Base-by-base conservation (phyloP, 2,888 invertebrate species). In the Dione juno region DNA sequence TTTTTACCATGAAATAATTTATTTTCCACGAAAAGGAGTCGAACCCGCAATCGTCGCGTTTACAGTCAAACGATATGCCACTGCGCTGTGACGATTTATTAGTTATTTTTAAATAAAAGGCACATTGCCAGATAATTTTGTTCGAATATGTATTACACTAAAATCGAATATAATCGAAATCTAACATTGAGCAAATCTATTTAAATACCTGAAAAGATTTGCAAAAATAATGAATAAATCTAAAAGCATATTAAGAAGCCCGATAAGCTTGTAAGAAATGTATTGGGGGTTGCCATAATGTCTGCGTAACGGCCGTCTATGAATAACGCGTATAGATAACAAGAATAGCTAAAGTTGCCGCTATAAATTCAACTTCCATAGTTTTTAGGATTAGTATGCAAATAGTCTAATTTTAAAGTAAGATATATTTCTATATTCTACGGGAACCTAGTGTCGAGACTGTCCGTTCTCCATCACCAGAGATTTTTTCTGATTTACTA, bases 251-350 rank as follows among this genome's bases (percentile, higher is more conserved):
- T 67, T 61, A 67, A 67, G 59, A 59, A 52, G 11, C 50, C 10
- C 52, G 67, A 61, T 67, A 67, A 67, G 67, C 50, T 40, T 43
- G 59, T 52, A 61, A 61, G 52, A 67, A 53, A 43, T 61, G 52
- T 67, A 67, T 67, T 50, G 35, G 70, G 70, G 67, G 45, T 66
- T 69, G 67, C 72, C 67, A 63, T 74, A 70, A 74, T 58, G 61
- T 65, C 64, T 67, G 35, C 65, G 69, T 69, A 74, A 72, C 65
- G 74, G 57, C 67, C 52, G 11, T 67, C 67, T 74, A 65, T 70
- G 72, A 74, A 67, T 74, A 72, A 72, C 67, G 69, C 21, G 13
- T 67, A 6, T n/a, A 72, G 74, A 74, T 74, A 74, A 66, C 69
- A 54, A 43, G 35, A 59, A 67, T 70, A 53, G 41, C 54, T 45